A percentile compares a stretch with the other conserved stretches of the same genome.
Evolutionary conservation across 2,888 invertebrate genomes (phyloP).

Genomic region (Morinoia aosen): DNA sequence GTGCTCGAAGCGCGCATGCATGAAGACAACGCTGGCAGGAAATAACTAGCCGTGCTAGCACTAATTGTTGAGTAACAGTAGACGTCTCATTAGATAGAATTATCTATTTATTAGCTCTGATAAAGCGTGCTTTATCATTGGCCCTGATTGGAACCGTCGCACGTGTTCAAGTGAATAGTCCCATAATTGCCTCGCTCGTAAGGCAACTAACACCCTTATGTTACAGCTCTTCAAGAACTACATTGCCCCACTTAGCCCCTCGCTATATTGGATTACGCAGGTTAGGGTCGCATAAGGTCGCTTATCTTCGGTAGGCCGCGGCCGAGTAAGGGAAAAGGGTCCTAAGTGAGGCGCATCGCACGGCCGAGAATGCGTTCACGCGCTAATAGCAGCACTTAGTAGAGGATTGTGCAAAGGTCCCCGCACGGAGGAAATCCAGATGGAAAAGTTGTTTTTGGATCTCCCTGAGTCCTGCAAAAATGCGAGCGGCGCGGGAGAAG

Average conservation of each 20-base stretch:
- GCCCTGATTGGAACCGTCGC: slow-evolving; percentile 16
- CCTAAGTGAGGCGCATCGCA: background rate
- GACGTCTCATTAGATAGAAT: slow-evolving; percentile 43
- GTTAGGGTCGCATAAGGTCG: slow-evolving; percentile 24
- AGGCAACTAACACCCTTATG: background rate
- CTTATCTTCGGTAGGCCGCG: background rate
- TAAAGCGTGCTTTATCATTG: slow-evolving; percentile 42
- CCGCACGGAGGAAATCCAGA: background rate
- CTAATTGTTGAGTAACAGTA: slow-evolving; percentile 40
- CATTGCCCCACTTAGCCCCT: background rate
- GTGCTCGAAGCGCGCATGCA: too few relatives aligned
- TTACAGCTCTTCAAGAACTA: background rate
- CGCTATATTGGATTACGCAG: slow-evolving; percentile 28
- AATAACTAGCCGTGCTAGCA: background rate
- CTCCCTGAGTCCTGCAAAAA: background rate
- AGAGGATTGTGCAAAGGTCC: background rate
- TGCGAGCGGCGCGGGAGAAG: background rate
- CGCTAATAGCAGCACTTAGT: slow-evolving; percentile 9
- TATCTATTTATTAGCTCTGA: slow-evolving; percentile 53
- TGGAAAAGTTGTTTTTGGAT: slow-evolving; percentile 18
- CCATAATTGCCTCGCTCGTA: background rate
- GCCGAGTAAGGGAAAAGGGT: background rate
- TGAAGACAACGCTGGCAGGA: background rate
- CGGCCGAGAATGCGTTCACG: background rate
- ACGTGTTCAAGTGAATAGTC: slow-evolving; percentile 25